Evolutionary conservation across 2,888 invertebrate genomes (phyloP), one percentile per base, ranked within the genome.

Genomic region (Parnassius smintheus): DNA sequence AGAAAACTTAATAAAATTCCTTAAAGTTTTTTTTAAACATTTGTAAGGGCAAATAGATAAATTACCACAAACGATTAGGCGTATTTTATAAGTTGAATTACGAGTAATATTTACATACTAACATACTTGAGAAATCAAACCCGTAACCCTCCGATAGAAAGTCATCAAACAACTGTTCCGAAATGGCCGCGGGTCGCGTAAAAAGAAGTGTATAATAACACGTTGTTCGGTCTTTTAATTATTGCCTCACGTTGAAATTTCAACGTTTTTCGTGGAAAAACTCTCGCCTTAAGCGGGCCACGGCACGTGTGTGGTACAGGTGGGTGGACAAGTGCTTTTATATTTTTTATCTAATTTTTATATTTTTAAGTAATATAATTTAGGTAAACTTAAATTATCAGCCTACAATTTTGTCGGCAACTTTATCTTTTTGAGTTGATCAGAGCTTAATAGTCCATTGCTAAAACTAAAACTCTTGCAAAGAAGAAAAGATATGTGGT

Each of bases 191-290:
- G 58, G 64, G 69, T 68, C 68, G 65, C 59, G 57, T 56, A 63
- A 64, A 69, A 70, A 69, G 65, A 66, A 65, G 57, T 67, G 48
- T 68, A 67, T 74, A 75, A 75, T 72, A 72, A 70, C 68, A 71
- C 59, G 68, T 67, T 66, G 69, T 61, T 9, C 55, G 46, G 57
- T 52, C 51, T 63, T 67, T 72, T 72, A 72, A 72, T 72, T 72
- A 67, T 66, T 59, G 63, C 68, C 66, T 66, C 64, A 64, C 69
- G 65, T 67, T 66, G 65, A 66, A 68, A 68, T 73, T 74, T 76
- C 73, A 73, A 73, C 70, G 73, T 77, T 75, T 75, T 75, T 71
- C 68, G 67, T 66, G 72, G 72, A 73, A 76, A 77, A 76, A 72
- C 61, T 69, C 66, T 70, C 70, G 73, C 73, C 74, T 75, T 72